Evolutionary conservation across 2,113 vertebrate species (phyloP), one percentile per base, ranked within the genome.

Genomic region (Poecile atricapillus): DNA sequence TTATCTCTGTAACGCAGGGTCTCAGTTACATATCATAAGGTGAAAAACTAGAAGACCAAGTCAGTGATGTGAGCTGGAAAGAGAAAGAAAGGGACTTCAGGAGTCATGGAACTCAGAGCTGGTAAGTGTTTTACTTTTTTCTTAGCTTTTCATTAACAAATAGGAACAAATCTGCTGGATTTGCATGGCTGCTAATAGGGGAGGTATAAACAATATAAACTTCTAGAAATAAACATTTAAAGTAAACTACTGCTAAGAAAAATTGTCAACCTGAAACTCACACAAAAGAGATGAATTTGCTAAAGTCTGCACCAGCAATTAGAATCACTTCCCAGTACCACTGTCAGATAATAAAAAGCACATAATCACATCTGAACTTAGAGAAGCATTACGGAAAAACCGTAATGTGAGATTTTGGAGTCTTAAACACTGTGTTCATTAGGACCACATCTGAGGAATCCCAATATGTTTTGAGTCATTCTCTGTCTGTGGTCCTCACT

Each of bases 401-500:
- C 24, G 13, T 11, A 87, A 73, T 56, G 18, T 18, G 58, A 93
- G 10, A 18, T 53, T 92, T 79, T 49, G 9, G 14, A 82, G 24
- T 11, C 37, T 24, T 41, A 58, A 87, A 63, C 8, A 28, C 1
- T 31, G 3, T 46, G 13, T 63, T 46, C 13, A 25, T 88, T 67
- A 58, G 39, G 13, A 11, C 27, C 13, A 31, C 4, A 35, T 77
- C 43, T 62, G 17, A 50, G n/a, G 15, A 83, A 91, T 25, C 22
- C 1, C 28, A 59, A 35, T 49, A 19, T 27, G 27, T 70, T 94
- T 79, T 49, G 15, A 53, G 35, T 58, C 7, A 25, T 75, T 87
- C 60, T 65, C 9, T 2, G 2, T 52, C 41, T 58, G 19, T 0
- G 0, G 9, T 89, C 9, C 39, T 68, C n/a, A 31, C 28, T 74